Conservation (phyloP, 2,888 invertebrate species). For the Plebejus melissa region DNA sequence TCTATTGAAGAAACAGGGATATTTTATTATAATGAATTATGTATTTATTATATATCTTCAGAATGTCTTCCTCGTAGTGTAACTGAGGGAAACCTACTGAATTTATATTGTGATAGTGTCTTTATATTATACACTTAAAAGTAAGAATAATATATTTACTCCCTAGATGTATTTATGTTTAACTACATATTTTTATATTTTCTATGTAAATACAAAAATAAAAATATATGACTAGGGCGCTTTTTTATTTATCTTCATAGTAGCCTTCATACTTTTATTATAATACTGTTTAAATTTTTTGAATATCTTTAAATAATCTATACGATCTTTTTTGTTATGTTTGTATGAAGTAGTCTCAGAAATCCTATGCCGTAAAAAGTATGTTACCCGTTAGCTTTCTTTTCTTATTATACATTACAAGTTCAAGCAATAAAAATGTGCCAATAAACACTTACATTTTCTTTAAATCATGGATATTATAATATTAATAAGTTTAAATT, state of each 20-base stretch:
- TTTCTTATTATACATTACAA: neutral
- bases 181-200: conserved; percentile 12
- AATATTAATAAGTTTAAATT: no score
- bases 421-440: no score
- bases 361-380: no score
- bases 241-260: neutral
- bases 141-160: conserved; percentile 17
- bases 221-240: neutral
- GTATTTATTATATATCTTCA: conserved; percentile 67
- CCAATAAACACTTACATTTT: no score
- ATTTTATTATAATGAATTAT: conserved; percentile 16
- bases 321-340: no score
- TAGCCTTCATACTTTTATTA: no score
- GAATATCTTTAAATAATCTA: no score
- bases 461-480: no score
- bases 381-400: neutral
- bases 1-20: conserved; percentile 21
- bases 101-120: conserved; percentile 64
- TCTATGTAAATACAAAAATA: conserved; percentile 25
- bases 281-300: no score
- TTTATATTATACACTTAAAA: conserved; percentile 31
- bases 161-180: neutral
- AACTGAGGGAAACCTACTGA: conserved; percentile 74
- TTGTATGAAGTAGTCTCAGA: no score
- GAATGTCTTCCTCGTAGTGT: conserved; percentile 68